Conservation (phyloP, 2,113 vertebrate genomes). For the Scopus umbretta region DNA sequence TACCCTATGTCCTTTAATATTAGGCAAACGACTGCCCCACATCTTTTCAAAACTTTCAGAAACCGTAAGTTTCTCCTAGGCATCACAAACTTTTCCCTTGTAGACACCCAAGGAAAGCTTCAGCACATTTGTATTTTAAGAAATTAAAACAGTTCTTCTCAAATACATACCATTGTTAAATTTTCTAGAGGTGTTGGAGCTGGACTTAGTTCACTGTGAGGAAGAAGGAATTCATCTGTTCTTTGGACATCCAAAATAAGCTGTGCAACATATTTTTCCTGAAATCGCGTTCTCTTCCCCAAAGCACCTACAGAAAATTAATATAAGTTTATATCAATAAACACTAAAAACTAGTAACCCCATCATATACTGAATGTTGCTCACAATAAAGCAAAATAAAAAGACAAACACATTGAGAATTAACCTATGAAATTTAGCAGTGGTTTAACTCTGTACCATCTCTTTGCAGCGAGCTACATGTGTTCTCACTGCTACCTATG, state of each 20-base stretch:
- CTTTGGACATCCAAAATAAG: slow-evolving; percentile 86
- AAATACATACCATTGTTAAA: slow-evolving; percentile 82
- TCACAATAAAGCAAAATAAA: neutral
- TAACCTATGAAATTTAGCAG: neutral
- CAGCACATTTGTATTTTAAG: neutral
- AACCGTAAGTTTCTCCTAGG: neutral
- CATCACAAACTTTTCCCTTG: neutral
- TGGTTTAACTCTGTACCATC: neutral
- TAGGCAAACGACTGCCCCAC: neutral
- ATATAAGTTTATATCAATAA: neutral
- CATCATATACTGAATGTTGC: neutral
- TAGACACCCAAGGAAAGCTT: neutral
- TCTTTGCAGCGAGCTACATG: neutral
- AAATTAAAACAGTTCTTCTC: neutral
- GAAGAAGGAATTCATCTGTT: slow-evolving; percentile 53
- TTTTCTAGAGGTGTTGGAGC: slow-evolving; percentile 76
- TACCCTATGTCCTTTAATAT: neutral
- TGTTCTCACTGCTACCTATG: neutral
- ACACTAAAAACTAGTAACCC: neutral
- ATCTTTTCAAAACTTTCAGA: neutral
- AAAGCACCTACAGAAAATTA: slow-evolving; percentile 81
- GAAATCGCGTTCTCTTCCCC: slow-evolving; percentile 92
- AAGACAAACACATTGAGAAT: neutral
- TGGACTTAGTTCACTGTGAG: slow-evolving; percentile 69
- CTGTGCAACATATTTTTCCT: slow-evolving; percentile 91